These are phyloP conservation scores for Tringa solitaria DNA, from an alignment of 2,113 vertebrate species.

Conservation along the genomic window DNA sequence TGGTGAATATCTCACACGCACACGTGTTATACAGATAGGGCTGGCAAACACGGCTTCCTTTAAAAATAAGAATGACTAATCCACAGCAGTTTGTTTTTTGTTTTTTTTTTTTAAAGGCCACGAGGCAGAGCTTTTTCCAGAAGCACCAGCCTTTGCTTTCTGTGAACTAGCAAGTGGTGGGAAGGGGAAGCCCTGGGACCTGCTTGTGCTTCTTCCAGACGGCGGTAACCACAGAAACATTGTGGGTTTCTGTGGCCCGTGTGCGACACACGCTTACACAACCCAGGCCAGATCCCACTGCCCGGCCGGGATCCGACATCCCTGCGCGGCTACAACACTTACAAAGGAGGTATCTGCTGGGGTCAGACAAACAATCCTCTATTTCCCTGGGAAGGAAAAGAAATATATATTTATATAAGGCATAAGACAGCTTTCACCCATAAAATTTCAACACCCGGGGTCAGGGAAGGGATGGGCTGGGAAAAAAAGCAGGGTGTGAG, in stretches of 20 bases:
- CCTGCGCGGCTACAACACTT: not conserved
- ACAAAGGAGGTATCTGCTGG: not conserved
- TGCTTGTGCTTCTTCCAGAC: not conserved
- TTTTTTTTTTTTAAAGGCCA: not conserved
- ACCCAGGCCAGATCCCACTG: not conserved
- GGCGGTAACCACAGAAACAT: not conserved
- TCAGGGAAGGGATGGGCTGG: not conserved
- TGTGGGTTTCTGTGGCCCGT: not conserved
- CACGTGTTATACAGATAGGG: not conserved
- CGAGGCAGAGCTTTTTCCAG: conserved; percentile 36
- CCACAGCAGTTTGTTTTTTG: not conserved
- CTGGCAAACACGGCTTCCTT: conserved; percentile 11
- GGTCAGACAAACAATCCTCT: not conserved
- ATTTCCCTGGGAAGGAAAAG: not conserved
- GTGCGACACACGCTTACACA: not conserved
- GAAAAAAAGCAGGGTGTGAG: accelerated
- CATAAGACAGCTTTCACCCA: not conserved
- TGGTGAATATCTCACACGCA: not conserved
- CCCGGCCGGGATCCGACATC: not conserved
- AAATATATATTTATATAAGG: not conserved
- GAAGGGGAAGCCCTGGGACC: conserved; percentile 21
- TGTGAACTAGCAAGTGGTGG: not conserved
- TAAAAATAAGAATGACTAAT: conserved; percentile 48
- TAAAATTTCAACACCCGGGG: not conserved
- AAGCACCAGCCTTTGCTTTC: not conserved